Base-by-base conservation (phyloP, 2,797 vertebrate species). In the Schizopygopsis malacanthus region DNA sequence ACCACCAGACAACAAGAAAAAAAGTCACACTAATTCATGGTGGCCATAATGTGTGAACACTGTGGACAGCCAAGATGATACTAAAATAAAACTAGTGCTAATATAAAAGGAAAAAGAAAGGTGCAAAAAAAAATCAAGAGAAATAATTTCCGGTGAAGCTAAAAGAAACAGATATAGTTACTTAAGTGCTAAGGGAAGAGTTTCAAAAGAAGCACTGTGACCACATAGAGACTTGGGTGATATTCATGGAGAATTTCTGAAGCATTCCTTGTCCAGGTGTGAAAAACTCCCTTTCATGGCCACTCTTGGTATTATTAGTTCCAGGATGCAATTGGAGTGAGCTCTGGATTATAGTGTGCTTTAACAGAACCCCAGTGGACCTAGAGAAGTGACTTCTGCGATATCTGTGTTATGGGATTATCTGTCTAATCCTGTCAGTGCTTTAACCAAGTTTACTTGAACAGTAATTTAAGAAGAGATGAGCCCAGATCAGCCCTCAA, bases 381-480 rank as follows among this genome's bases (percentile, higher is more conserved):
- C 77, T 45, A 79, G n/a, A 84, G 20, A 72, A 81, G 82, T 80
- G 67, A 71, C n/a, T 79, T 71, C 43, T 47, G 87, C 72, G 84
- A 69, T 88, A 86, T 88, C 85, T 87, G 79, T 91, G 85, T 90
- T 87, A 88, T 47, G 87, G 90, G 90, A 93, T 93, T 91, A 93
- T 92, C 88, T 79, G 47, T 72, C 82, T 91, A 79, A 91, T 91
- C 89, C 90, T 88, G 81, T 76, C 75, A 83, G 50, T 78, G 61
- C 70, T 82, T 76, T 82, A 87, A 89, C 85, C 75, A 84, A 65
- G 81, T 85, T 88, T 90, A 85, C 84, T 54, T 81, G 52, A 70
- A 75, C 13, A 81, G 82, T 81, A 70, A 52, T 89, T 87, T 80
- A 73, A 83, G 84, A 89, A 50, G 80, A 89, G 89, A 90, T 90